These are phyloP conservation scores for Mormyrops attenuatus DNA, from an alignment of 2,797 vertebrate genomes.

Conservation along the genomic window DNA sequence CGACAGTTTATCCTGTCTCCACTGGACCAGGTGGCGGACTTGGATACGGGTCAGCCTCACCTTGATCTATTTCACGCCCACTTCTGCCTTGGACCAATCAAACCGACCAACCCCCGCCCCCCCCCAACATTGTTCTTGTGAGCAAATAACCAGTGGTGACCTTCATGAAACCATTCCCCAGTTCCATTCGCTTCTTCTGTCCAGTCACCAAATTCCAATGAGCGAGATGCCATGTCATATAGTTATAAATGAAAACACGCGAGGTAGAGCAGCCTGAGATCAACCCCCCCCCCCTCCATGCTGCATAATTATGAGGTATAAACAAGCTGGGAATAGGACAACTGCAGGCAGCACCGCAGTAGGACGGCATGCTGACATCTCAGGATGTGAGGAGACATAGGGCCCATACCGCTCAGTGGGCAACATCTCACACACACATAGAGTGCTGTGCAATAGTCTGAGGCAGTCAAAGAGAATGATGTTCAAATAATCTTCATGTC, in stretches of 20 bases:
- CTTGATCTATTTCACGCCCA: background rate
- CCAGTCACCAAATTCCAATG: background rate
- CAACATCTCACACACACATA: background rate
- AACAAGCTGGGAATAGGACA: constrained; percentile 55
- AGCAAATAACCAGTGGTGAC: background rate
- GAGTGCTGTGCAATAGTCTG: background rate
- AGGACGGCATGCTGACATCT: constrained; percentile 61
- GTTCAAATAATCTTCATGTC: background rate
- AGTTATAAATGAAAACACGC: constrained; percentile 34
- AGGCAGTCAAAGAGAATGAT: background rate
- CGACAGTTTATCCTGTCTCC: background rate
- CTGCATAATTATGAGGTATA: constrained; percentile 61
- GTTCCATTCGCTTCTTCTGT: background rate
- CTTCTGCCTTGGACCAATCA: background rate
- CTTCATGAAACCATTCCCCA: background rate
- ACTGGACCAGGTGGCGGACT: background rate
- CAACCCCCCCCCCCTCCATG: constrained; percentile 45
- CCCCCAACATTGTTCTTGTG: background rate
- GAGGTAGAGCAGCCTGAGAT: constrained; percentile 32
- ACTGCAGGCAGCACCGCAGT: constrained; percentile 37
- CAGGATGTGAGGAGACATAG: constrained; percentile 58
- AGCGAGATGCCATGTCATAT: background rate
- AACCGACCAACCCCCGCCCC: background rate
- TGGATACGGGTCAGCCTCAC: background rate
- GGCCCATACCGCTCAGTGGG: background rate